Percentiles rank a stretch among this genome's conserved stretches.
These are phyloP conservation scores for Gambusia yucatana DNA, from an alignment of 2,797 vertebrate species.

Conservation along the genomic window DNA sequence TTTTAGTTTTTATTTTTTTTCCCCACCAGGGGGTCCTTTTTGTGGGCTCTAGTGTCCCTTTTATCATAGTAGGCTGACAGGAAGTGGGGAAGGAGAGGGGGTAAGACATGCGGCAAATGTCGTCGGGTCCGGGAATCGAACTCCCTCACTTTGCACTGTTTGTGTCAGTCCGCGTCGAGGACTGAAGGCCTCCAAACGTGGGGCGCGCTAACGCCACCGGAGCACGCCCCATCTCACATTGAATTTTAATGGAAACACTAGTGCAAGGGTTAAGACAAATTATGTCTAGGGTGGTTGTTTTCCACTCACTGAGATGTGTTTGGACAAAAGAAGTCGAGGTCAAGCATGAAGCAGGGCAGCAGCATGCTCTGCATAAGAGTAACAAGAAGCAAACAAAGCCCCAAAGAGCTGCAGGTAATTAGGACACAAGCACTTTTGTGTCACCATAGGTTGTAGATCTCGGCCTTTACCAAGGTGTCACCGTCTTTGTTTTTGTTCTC, in stretches of 20 bases:
- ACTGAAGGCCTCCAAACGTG: too few species aligned
- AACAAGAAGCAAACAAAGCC: slow-evolving; percentile 24
- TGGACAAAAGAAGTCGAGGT: slow-evolving; percentile 58
- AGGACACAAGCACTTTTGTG: slow-evolving; percentile 50
- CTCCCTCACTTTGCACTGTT: too few species aligned
- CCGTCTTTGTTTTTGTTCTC: slow-evolving; percentile 54
- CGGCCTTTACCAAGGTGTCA: slow-evolving; percentile 48
- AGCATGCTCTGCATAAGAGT: slow-evolving; percentile 3
- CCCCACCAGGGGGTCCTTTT: too few species aligned
- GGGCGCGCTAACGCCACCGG: too few species aligned
- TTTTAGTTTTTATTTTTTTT: too few species aligned
- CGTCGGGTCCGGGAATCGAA: too few species aligned
- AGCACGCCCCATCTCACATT: too few species aligned
- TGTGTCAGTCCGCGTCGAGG: too few species aligned
- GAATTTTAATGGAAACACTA: slow-evolving; percentile 30
- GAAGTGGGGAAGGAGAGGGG: too few species aligned
- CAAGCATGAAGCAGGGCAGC: slow-evolving; percentile 17
- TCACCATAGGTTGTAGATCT: slow-evolving; percentile 43
- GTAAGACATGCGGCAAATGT: too few species aligned
- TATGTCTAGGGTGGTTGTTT: slow-evolving; percentile 6
- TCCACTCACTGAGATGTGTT: slow-evolving; percentile 27
- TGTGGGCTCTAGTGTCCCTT: too few species aligned
- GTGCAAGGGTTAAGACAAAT: slow-evolving; percentile 17
- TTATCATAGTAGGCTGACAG: too few species aligned
- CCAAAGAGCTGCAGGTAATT: slow-evolving; percentile 36